Percentiles rank a stretch among this genome's conserved stretches.
Conservation (phyloP, 2,113 vertebrate species). For the Ursus arctos region DNA sequence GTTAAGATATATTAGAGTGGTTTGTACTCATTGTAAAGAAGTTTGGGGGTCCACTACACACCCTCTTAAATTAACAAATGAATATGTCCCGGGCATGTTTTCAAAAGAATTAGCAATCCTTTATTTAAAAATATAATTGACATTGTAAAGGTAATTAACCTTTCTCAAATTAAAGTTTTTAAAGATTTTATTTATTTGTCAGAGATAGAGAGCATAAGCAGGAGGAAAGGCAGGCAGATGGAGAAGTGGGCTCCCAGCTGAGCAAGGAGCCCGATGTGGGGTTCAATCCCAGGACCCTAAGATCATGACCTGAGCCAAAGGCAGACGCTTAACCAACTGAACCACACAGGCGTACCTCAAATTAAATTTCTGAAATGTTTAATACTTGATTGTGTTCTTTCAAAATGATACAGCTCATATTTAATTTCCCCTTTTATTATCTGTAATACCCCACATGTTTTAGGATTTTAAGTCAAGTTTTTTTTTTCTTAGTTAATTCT, state of each 20-base stretch:
- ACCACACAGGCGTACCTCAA: not conserved
- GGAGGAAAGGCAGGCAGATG: too few species aligned
- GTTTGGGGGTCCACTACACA: not conserved
- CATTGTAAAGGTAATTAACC: slow-evolving; percentile 59
- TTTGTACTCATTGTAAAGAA: not conserved
- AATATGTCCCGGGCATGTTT: not conserved
- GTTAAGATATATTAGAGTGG: not conserved
- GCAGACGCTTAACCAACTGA: too few species aligned
- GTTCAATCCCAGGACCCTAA: too few species aligned
- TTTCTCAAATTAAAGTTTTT: slow-evolving; percentile 63
- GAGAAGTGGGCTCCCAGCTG: too few species aligned
- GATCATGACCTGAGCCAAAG: too few species aligned
- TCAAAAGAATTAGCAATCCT: slow-evolving; percentile 14
- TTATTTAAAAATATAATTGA: slow-evolving; percentile 45
- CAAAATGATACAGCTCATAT: not conserved
- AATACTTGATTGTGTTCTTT: slow-evolving; percentile 37
- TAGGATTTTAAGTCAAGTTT: not conserved
- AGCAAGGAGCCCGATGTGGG: too few species aligned
- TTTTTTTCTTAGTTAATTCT: slow-evolving; percentile 32
- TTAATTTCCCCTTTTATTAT: slow-evolving; percentile 27
- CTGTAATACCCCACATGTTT: not conserved
- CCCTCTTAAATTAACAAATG: not conserved
- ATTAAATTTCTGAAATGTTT: slow-evolving; percentile 61
- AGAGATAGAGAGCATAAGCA: too few species aligned
- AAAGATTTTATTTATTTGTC: too few species aligned